phyloP scores from a whole-genome alignment of 2,888 invertebrate genomes.

The Formica aserva region DNA sequence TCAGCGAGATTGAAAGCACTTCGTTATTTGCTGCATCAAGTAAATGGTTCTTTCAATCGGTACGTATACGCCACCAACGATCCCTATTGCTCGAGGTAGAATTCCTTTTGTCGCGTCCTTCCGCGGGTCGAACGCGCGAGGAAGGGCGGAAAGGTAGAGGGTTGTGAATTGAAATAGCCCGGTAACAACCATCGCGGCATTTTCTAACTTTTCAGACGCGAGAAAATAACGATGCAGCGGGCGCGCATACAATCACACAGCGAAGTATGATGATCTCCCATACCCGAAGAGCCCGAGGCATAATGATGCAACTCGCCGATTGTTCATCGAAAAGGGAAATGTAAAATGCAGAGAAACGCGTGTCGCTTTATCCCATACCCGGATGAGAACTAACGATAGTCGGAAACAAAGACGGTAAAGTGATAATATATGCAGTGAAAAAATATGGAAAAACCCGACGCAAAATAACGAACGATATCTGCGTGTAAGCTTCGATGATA shows the following conservation, averaged over 20 bases:
- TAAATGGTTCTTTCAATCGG: slow-evolving; percentile 43
- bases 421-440: slow-evolving; percentile 56
- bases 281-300: slow-evolving; percentile 54
- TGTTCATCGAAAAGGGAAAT: slow-evolving; percentile 57
- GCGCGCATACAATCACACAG: slow-evolving; percentile 56
- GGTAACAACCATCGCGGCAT: slow-evolving; percentile 59
- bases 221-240: slow-evolving; percentile 65
- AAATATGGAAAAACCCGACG: slow-evolving; percentile 1
- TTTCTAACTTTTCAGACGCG: slow-evolving; percentile 61
- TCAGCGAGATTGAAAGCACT: slow-evolving; percentile 42
- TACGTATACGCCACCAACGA: slow-evolving; percentile 10
- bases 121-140: background rate
- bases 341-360: slow-evolving; percentile 57
- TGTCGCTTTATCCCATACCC: background rate
- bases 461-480: slow-evolving; percentile 69
- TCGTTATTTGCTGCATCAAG: slow-evolving; percentile 43
- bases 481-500: slow-evolving; percentile 31
- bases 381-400: slow-evolving; percentile 72
- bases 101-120: slow-evolving; percentile 43
- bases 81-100: slow-evolving; percentile 18
- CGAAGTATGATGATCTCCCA: slow-evolving; percentile 1
- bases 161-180: slow-evolving; percentile 62
- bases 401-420: slow-evolving; percentile 71
- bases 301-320: slow-evolving; percentile 13
- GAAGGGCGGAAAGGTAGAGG: background rate